phyloP scores from a whole-genome alignment of 2,888 invertebrate genomes.

The Globia sparganii region DNA sequence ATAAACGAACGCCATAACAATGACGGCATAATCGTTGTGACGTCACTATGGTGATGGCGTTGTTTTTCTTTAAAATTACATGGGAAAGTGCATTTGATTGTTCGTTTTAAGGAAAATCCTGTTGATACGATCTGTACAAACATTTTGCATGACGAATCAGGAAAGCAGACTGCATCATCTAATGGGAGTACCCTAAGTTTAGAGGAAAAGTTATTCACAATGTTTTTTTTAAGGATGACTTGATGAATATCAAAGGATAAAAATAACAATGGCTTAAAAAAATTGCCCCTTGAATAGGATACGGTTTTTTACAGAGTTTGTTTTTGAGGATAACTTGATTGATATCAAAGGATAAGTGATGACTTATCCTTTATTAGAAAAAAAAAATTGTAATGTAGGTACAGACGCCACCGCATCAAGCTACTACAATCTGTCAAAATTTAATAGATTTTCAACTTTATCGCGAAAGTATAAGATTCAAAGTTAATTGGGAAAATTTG shows the following conservation, averaged over 20 bases:
- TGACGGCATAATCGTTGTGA: slow-evolving; percentile 31
- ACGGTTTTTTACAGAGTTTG: neutral
- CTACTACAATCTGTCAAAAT: too few species aligned
- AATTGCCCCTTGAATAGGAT: neutral
- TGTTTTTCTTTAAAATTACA: slow-evolving; percentile 18
- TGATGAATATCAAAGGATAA: neutral
- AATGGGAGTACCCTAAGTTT: slow-evolving; percentile 15
- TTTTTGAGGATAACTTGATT: neutral
- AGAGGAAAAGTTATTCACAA: neutral
- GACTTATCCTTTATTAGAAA: neutral
- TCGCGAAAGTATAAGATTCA: too few species aligned
- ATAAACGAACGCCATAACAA: slow-evolving; percentile 32
- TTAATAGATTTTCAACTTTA: too few species aligned
- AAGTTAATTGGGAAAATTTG: too few species aligned
- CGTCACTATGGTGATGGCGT: slow-evolving; percentile 25
- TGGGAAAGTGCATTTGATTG: slow-evolving; percentile 44
- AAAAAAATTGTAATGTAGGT: neutral
- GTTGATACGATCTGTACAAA: slow-evolving; percentile 5
- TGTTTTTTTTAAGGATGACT: slow-evolving; percentile 19
- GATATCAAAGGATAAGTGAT: neutral
- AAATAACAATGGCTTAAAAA: neutral
- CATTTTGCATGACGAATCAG: neutral
- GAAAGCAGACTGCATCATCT: neutral
- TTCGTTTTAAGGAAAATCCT: slow-evolving; percentile 54
- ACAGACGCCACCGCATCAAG: too few species aligned